Base-by-base conservation (phyloP, 2,888 invertebrate species). In the Drosophila conformis region DNA sequence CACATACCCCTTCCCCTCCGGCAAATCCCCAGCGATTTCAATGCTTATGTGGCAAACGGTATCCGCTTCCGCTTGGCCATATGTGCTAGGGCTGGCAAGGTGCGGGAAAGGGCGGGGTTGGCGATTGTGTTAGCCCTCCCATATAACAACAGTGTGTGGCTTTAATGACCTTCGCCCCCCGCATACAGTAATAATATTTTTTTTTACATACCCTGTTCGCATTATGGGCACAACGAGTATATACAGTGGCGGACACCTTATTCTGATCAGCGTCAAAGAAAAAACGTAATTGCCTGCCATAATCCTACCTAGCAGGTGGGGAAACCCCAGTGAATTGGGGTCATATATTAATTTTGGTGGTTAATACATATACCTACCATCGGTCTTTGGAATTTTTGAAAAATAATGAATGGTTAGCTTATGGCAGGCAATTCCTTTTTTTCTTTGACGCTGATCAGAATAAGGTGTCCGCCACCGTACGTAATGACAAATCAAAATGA, bases 21-120 rank as follows among this genome's bases (percentile, higher is more conserved):
- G 63, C 59, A 65, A 88, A 53, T 88, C 89, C 89, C 86, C 74
- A 84, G 89, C 69, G 89, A 78, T 62, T 82, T 73, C 76, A 71
- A 69, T 52, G 74, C 65, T 64, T 71, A 83, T 78, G 88, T 89
- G 88, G 83, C 88, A 88, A 88, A 83, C 88, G 88, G 78, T 83
- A 87, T 88, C 83, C 90, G 90, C 74, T 90, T 88, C 87, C 88
- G 88, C 78, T 53, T 54, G 73, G 73, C 83, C 87, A 87, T 83
- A 83, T 84, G 87, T 81, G 80, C 46, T 25, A 31, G 33, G 46
- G 33, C 33, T 33, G 33, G 0, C 0, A 33, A 33, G 33, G 33
- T 33, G 33, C 33, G 13, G 54, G 36, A 33, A 33, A 6, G 33
- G 18, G n/a, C 21, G 8, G 4, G 13, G 35, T 7, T 6, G 33